Base-by-base conservation (phyloP, 2,888 invertebrate species). In the Erebia aethiops region DNA sequence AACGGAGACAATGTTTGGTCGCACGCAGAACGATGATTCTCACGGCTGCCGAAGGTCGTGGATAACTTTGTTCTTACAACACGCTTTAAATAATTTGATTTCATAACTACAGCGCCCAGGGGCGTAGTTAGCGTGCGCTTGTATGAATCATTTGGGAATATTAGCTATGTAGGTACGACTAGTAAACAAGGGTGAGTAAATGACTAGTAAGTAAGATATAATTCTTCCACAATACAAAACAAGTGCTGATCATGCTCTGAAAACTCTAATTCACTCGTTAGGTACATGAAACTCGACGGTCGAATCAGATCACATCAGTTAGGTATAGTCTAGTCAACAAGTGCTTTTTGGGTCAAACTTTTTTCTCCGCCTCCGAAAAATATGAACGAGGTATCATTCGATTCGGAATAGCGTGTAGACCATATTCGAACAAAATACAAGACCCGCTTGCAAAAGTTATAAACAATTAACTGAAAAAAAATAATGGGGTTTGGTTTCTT, bases 21-120 rank as follows among this genome's bases (percentile, higher is more conserved):
- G 85, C 89, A 89, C 89, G 88, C 85, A 79, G 83, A 76, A 80
- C 81, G 83, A 82, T 80, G 85, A 86, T 91, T 92, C 92, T 90
- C 92, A 92, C 92, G 92, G 85, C 84, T 84, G 85, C 86, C 87
- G 91, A 92, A 92, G 92, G 92, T 91, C 90, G 89, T 82, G 87
- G 87, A 89, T 90, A 90, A 87, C 86, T 87, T 82, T 78, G 82
- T 80, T 84, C 87, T 92, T 92, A 90, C 91, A 88, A 92, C 91
- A 92, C 87, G 85, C 82, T 90, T 89, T 86, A 90, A 91, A 91
- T 90, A 88, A 90, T 91, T 89, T 88, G 84, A 87, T 92, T 92
- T 92, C 92, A 89, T 90, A 92, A 92, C 79, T 83, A 84, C 82
- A 77, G 79, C 82, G 82, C 85, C 84, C 83, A 79, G 79, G 82